Evolutionary conservation across 2,113 vertebrate species (phyloP), one percentile per base, ranked within the genome.

Genomic region (Potamarius usumacintae): DNA sequence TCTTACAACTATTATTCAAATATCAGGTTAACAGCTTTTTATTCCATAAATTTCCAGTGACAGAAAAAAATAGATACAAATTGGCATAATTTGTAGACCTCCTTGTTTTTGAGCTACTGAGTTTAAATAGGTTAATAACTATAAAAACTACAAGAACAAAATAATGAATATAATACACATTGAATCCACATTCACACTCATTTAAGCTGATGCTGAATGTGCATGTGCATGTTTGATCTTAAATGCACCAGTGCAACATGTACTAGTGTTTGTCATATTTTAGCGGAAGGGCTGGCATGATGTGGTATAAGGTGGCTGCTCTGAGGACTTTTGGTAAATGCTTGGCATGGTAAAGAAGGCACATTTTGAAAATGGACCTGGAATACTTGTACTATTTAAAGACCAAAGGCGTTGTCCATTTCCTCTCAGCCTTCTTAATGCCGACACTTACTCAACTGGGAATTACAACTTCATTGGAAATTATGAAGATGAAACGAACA

Each of bases 401-500:
- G 94, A 92, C 74, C 55, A 69, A 60, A 92, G 94, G 94, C 89
- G 91, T 92, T 83, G 71, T 89, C 92, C 85, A 69, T 91, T 95
- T 95, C 92, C 94, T 91, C 83, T 74, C 80, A 69, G 85, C 91
- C 82, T 86, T 83, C 89, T 90, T 87, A 89, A 93, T 92, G 89
- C 94, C 92, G 92, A 93, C 92, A 93, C 92, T 89, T 89, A 90
- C 69, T 74, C 91, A 90, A 92, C 92, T 91, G 93, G 93, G 94
- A 95, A 94, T 92, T 94, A 92, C 90, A 94, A 93, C 91, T 92
- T 94, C 90, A 94, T 92, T 94, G 95, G 95, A 95, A 95, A 96
- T 94, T 92, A 92, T 94, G 93, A 95, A 91, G 91, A 88, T 89
- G 89, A 82, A 85, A 84, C 60, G 85, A 94, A 94, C 93, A 91